These are phyloP conservation scores for Bucco capensis DNA, from an alignment of 2,113 vertebrate species.

Conservation along the genomic window DNA sequence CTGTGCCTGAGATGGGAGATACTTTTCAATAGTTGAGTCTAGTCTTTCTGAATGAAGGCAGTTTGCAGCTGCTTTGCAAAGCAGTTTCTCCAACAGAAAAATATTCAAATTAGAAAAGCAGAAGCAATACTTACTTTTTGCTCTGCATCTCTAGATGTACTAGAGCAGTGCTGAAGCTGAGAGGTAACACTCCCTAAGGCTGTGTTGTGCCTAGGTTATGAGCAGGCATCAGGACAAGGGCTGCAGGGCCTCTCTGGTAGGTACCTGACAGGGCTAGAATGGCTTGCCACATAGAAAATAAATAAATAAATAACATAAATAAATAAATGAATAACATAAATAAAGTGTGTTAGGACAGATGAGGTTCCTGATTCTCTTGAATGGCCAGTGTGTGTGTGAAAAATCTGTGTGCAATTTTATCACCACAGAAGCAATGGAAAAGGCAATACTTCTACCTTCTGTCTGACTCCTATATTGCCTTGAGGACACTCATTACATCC, in stretches of 20 bases:
- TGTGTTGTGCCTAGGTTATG: accelerated
- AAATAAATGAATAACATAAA: neutral
- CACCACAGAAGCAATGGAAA: neutral
- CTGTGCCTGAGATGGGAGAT: no score
- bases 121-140: neutral
- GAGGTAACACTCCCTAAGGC: neutral
- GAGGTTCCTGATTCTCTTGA: neutral
- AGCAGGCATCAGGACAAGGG: neutral
- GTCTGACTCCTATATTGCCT: neutral
- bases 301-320: neutral
- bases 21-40: neutral
- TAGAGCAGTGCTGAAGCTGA: neutral
- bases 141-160: neutral
- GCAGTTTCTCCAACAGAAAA: neutral
- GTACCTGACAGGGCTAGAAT: neutral
- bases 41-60: neutral
- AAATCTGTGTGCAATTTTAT: neutral
- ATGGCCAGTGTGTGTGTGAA: neutral
- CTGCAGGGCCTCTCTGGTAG: neutral
- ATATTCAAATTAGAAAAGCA: neutral
- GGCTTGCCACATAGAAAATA: neutral
- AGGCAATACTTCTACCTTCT: neutral
- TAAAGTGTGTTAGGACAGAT: neutral
- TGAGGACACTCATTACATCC: neutral
- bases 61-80: neutral